Evolutionary conservation across 2,797 vertebrate species (phyloP).

Genomic region (Petrocephalus sullivani): DNA sequence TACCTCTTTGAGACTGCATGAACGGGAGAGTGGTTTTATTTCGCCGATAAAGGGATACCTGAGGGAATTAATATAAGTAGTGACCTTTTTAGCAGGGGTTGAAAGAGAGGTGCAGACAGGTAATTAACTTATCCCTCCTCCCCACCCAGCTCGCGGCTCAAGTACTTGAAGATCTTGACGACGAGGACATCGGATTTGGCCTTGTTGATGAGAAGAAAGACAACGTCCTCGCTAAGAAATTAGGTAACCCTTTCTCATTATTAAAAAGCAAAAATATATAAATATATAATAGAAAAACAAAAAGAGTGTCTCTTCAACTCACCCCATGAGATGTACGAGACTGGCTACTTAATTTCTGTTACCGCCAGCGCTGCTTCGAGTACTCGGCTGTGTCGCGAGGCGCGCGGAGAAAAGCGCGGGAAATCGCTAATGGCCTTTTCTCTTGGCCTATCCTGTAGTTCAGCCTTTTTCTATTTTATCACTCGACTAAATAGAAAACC

Average conservation of each 20-base stretch:
- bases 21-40: background rate
- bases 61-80: background rate
- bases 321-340: background rate
- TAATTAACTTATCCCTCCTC: background rate
- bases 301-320: background rate
- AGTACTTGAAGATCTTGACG: slow-evolving; percentile 82
- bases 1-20: background rate
- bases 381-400: background rate
- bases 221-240: slow-evolving; percentile 75
- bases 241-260: slow-evolving; percentile 57
- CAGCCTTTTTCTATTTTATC: background rate
- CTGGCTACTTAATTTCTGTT: background rate
- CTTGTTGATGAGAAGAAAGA: slow-evolving; percentile 79
- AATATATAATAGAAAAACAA: background rate
- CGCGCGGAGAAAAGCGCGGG: background rate
- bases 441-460: background rate
- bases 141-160: slow-evolving; percentile 76
- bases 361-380: background rate
- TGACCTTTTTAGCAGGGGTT: background rate
- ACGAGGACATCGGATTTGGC: slow-evolving; percentile 79
- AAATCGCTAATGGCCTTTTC: background rate
- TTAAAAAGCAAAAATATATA: background rate
- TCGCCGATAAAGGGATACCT: background rate
- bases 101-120: background rate
- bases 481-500: background rate